These are phyloP conservation scores for Pocillopora verrucosa DNA, from an alignment of 64 coral and sea anemone genomes.

Conservation along the genomic window DNA sequence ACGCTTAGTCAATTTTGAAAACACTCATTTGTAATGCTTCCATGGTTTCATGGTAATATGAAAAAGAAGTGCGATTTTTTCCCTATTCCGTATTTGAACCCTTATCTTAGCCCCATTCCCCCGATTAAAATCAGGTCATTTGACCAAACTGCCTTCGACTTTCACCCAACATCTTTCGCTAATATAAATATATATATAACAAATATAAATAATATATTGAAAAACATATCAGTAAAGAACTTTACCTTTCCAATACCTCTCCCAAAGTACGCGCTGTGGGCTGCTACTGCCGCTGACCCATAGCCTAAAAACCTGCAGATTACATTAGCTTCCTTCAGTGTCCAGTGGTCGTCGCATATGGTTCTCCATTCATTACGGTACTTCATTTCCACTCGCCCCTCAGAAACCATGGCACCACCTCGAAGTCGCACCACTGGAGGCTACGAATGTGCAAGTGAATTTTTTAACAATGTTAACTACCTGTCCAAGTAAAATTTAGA, in stretches of 20 bases:
- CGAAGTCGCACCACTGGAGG: slow-evolving; percentile 55
- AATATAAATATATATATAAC: too few relatives aligned
- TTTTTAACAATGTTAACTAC: neutral
- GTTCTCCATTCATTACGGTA: slow-evolving; percentile 31
- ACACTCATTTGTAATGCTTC: too few relatives aligned
- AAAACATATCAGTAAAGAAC: neutral
- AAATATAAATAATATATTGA: too few relatives aligned
- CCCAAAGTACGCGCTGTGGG: slow-evolving; percentile 48
- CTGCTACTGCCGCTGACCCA: slow-evolving; percentile 55
- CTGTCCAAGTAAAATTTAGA: too few relatives aligned
- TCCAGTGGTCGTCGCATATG: slow-evolving; percentile 71
- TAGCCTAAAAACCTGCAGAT: slow-evolving; percentile 64
- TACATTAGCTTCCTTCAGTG: slow-evolving; percentile 49
- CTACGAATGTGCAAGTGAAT: neutral
- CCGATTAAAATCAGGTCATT: too few relatives aligned
- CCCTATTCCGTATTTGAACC: too few relatives aligned
- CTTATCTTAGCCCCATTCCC: too few relatives aligned
- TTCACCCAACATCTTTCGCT: too few relatives aligned
- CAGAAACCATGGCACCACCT: slow-evolving; percentile 50
- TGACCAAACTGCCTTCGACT: too few relatives aligned
- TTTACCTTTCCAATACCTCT: slow-evolving; percentile 45
- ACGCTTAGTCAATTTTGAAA: neutral
- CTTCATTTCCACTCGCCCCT: slow-evolving; percentile 78
- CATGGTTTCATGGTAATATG: too few relatives aligned
- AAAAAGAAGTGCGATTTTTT: too few relatives aligned